phyloP scores from a whole-genome alignment of 2,888 invertebrate genomes.

The Habroteleia sp. region DNA sequence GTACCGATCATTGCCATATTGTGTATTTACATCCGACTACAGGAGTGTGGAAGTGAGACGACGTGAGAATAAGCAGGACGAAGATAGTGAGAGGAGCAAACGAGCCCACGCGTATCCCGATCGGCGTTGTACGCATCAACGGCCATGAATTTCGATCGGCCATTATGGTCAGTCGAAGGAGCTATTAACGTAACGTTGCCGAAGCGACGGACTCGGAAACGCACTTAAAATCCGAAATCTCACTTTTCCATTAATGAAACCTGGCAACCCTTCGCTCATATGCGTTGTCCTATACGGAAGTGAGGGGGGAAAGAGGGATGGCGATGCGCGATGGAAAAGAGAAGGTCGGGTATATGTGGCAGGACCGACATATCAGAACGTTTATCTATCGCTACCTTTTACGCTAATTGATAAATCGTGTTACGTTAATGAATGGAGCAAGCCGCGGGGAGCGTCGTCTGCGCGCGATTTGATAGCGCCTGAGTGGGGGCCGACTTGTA shows the following conservation, averaged over 20 bases:
- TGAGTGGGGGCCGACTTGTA: slow-evolving; percentile 43
- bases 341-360: slow-evolving; percentile 51
- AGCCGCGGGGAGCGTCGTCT: slow-evolving; percentile 63
- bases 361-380: slow-evolving; percentile 77
- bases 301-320: slow-evolving; percentile 38
- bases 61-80: slow-evolving; percentile 40
- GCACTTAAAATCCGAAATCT: slow-evolving; percentile 78
- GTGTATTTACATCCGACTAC: slow-evolving; percentile 53
- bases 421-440: slow-evolving; percentile 80
- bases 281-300: slow-evolving; percentile 66
- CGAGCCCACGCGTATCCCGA: slow-evolving; percentile 62
- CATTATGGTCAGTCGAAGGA: slow-evolving; percentile 67
- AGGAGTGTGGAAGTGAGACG: slow-evolving; percentile 25
- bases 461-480: slow-evolving; percentile 42
- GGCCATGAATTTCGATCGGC: slow-evolving; percentile 67
- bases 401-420: slow-evolving; percentile 82
- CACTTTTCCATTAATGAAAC: slow-evolving; percentile 78
- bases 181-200: slow-evolving; percentile 67
- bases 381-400: slow-evolving; percentile 81
- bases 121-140: slow-evolving; percentile 59
- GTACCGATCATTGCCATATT: slow-evolving; percentile 56
- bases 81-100: slow-evolving; percentile 31
- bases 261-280: slow-evolving; percentile 72
- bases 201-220: slow-evolving; percentile 72
- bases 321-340: slow-evolving; percentile 53